Conservation (phyloP, 2,888 invertebrate species). For the Rapana venosa region DNA sequence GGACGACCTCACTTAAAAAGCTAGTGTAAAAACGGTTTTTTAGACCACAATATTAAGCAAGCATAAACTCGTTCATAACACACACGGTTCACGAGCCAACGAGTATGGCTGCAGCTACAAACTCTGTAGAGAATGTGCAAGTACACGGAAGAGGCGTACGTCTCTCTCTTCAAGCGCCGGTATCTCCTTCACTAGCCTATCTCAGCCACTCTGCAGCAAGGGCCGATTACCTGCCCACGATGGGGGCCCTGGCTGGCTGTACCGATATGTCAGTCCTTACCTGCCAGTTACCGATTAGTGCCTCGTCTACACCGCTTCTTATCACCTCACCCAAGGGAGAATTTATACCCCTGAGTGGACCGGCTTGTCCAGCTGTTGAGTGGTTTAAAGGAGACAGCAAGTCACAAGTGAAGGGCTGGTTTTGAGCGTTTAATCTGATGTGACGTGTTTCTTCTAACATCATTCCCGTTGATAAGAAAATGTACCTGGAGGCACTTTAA, state of each 20-base stretch:
- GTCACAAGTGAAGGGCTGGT: too few species aligned
- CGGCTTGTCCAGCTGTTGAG: background rate
- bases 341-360: background rate
- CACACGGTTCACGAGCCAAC: background rate
- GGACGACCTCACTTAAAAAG: too few species aligned
- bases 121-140: background rate
- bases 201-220: background rate
- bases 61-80: background rate
- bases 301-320: background rate
- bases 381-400: too few species aligned
- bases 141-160: background rate
- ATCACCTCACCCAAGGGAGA: background rate
- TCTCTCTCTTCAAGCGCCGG: background rate
- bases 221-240: background rate
- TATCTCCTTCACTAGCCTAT: background rate
- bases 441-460: too few species aligned
- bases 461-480: too few species aligned
- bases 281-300: background rate
- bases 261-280: background rate
- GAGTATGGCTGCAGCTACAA: background rate
- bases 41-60: background rate
- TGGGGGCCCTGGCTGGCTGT: constrained; percentile 13
- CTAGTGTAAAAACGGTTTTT: background rate
- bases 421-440: too few species aligned
- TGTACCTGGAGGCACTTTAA: too few species aligned